A percentile compares a stretch with the other conserved stretches of the same genome.
Conservation (phyloP, 1,140 invertebrate genomes). For the Stenopsyche tienmushanensis region DNA sequence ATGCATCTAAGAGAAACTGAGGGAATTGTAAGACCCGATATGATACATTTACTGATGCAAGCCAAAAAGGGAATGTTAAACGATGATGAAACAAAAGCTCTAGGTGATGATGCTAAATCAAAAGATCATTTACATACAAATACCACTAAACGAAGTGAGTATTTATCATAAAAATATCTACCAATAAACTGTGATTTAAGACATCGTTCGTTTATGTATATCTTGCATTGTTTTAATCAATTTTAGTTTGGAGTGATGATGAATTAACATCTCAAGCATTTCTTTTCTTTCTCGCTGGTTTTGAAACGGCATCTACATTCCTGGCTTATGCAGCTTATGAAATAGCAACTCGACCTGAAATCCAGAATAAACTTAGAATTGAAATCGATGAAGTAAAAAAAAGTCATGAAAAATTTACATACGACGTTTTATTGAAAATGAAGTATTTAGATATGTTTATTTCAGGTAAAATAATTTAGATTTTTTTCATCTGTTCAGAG, state of each 20-base stretch:
- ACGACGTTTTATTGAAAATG: constrained; percentile 49
- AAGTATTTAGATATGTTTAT: constrained; percentile 53
- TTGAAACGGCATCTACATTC: constrained; percentile 48
- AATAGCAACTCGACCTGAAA: constrained; percentile 57
- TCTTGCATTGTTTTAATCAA: too few species aligned
- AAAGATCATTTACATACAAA: too few species aligned
- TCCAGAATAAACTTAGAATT: constrained; percentile 58
- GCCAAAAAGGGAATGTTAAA: constrained; percentile 44
- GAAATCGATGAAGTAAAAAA: constrained; percentile 55
- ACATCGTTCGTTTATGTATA: too few species aligned
- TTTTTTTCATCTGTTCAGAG: too few species aligned
- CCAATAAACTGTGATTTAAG: too few species aligned
- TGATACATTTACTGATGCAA: constrained; percentile 58
- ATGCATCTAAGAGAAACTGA: constrained; percentile 54
- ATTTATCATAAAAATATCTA: too few species aligned
- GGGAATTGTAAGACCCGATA: constrained; percentile 54
- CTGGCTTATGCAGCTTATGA: constrained; percentile 49
- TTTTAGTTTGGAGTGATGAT: constrained; percentile 46
- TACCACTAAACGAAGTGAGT: too few species aligned
- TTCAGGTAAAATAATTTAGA: constrained; percentile 46
- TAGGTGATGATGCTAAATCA: background rate
- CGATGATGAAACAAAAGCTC: constrained; percentile 39
- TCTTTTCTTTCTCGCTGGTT: constrained; percentile 56
- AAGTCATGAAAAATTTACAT: constrained; percentile 45
- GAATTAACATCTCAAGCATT: constrained; percentile 54